Base-by-base conservation (phyloP, 2,113 vertebrate species). In the Casuarius casuarius region DNA sequence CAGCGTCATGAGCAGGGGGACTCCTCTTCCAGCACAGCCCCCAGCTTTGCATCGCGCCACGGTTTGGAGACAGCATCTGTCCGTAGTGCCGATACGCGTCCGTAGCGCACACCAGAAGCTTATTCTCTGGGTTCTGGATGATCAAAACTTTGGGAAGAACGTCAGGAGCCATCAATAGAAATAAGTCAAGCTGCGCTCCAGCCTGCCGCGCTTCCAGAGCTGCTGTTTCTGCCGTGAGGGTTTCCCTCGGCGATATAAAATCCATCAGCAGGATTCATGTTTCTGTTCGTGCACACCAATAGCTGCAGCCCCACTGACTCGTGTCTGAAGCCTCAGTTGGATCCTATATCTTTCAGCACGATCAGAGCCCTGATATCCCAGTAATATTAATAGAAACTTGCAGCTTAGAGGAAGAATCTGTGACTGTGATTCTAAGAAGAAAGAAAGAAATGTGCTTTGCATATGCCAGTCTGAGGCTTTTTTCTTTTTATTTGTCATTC, bases 131-230 rank as follows among this genome's bases (percentile, higher is more conserved):
- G 74, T 92, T 91, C 58, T 25, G 76, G 70, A 66, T 92, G 76
- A 78, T 91, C 73, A 87, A 78, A 94, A 90, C 77, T 92, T 92
- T 56, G 88, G 75, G 67, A 87, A 22, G 91, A 67, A 67, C 72
- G 94, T 77, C 68, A 87, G 61, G 83, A 91, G n/a, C 56, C 56
- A 25, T 61, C 8, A 1, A 21, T 7, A 80, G 56, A 61, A 76
- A 84, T 38, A 70, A 79, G 83, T 66, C 54, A 81, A 42, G 33
- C 7, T 2, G 15, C 56, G 78, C 84, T 79, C 72, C 63, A 26
- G 33, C 29, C 62, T 90, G 54, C 65, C 7, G 3, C 29, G 51
- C 76, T 82, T 84, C 86, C 79, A 29, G 46, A 93, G 84, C 78
- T 26, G 23, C 72, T 10, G 2, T 51, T 76, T 42, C 66, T 49